A percentile compares a stretch with the other conserved stretches of the same genome.
phyloP scores from a whole-genome alignment of 2,888 invertebrate species.

The Villa cingulata region DNA sequence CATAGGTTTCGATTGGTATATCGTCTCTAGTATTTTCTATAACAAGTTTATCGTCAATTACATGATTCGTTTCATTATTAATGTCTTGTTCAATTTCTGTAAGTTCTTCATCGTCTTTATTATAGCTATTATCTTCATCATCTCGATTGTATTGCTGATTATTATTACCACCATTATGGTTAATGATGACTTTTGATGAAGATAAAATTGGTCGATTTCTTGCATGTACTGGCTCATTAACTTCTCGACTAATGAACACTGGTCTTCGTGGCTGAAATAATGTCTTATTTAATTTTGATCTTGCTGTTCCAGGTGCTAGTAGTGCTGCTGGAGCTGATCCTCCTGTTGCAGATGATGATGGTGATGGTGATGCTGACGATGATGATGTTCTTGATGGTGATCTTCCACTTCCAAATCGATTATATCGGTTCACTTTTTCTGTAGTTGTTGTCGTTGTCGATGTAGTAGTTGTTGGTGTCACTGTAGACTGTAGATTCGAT shows the following conservation, averaged over 20 bases:
- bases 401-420: slow-evolving; percentile 23
- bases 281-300: slow-evolving; percentile 11
- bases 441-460: slow-evolving; percentile 14
- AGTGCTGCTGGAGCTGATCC: slow-evolving; percentile 13
- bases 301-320: slow-evolving; percentile 5
- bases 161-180: slow-evolving; percentile 19
- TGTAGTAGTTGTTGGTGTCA: slow-evolving; percentile 17
- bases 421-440: slow-evolving; percentile 21
- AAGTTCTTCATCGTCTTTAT: slow-evolving; percentile 6
- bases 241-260: slow-evolving; percentile 29
- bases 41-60: slow-evolving; percentile 8
- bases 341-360: slow-evolving; percentile 7
- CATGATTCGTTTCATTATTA: slow-evolving; percentile 11
- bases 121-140: slow-evolving; percentile 14
- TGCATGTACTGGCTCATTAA: slow-evolving; percentile 26
- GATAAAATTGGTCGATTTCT: slow-evolving; percentile 20
- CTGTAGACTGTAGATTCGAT: slow-evolving; percentile 18
- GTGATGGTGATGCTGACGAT: slow-evolving; percentile 19
- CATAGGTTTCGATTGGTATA: slow-evolving; percentile 18
- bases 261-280: slow-evolving; percentile 22
- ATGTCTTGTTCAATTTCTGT: slow-evolving; percentile 13
- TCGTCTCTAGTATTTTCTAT: not conserved
- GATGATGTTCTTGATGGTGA: not conserved
- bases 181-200: slow-evolving; percentile 18
- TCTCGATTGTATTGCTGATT: not conserved